Conservation (phyloP, 2,888 invertebrate genomes). For the Diarsia rubi region DNA sequence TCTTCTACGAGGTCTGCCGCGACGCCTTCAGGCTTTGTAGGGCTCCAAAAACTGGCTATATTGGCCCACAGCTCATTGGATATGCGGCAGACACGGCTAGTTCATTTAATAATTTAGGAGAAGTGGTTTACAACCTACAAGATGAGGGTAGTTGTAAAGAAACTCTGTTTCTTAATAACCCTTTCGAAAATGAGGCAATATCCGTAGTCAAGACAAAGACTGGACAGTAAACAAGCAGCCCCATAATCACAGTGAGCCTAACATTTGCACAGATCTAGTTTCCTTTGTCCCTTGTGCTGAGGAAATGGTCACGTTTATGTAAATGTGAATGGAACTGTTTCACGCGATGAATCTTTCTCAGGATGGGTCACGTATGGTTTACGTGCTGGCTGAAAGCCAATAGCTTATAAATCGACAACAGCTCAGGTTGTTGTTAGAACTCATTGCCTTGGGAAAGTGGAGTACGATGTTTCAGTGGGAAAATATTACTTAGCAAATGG, state of each 20-base stretch:
- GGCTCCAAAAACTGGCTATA: no score
- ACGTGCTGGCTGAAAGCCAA: conserved; percentile 61
- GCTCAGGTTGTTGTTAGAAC: conserved; percentile 44
- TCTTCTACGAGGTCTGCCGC: no score
- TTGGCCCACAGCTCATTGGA: no score
- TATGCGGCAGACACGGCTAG: no score
- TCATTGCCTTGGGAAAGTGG: conserved; percentile 49
- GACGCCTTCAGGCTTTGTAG: no score
- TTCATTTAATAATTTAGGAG: neutral
- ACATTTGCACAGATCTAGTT: conserved; percentile 31
- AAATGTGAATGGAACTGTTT: conserved; percentile 55
- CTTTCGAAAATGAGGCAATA: conserved; percentile 5
- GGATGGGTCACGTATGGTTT: conserved; percentile 54
- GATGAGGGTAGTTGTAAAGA: neutral
- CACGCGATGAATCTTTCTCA: conserved; percentile 61
- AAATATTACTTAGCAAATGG: neutral
- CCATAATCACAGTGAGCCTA: conserved; percentile 12
- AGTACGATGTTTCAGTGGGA: conserved; percentile 38
- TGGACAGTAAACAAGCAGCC: neutral
- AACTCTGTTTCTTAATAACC: neutral
- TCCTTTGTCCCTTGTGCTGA: conserved; percentile 42
- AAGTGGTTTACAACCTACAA: neutral
- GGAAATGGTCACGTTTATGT: conserved; percentile 56
- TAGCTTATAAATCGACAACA: conserved; percentile 51
- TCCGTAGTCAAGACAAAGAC: conserved; percentile 20